These are phyloP conservation scores for Drosophila robusta DNA, from an alignment of 2,888 invertebrate species.

Conservation along the genomic window DNA sequence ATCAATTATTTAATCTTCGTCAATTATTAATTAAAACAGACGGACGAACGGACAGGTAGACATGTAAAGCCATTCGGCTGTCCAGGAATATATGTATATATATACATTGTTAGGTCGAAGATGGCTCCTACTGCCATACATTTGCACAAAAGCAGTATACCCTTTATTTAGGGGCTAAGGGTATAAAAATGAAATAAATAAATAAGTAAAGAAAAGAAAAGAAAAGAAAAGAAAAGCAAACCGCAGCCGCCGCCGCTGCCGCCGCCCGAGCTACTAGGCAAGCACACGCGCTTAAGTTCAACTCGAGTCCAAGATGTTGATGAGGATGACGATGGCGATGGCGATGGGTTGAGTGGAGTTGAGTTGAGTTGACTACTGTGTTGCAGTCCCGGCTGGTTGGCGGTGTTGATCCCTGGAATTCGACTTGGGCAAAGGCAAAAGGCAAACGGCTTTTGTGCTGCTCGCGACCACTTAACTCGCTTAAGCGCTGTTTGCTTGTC, in stretches of 20 bases:
- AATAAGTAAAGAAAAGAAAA: conserved; percentile 10
- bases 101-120: too few relatives aligned
- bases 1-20: too few relatives aligned
- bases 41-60: too few relatives aligned
- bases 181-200: background rate
- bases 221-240: conserved; percentile 12
- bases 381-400: conserved; percentile 39
- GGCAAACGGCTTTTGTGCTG: conserved; percentile 61
- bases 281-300: conserved; percentile 70
- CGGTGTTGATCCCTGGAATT: conserved; percentile 68
- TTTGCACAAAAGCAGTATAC: background rate
- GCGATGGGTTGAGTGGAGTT: conserved; percentile 23
- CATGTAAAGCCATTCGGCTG: too few relatives aligned
- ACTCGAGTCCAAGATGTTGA: conserved; percentile 41
- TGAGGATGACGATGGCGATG: conserved; percentile 12
- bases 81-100: too few relatives aligned
- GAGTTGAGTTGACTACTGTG: conserved; percentile 56
- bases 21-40: too few relatives aligned
- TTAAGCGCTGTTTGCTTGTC: conserved; percentile 73
- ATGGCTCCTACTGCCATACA: too few relatives aligned
- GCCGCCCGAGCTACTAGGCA: conserved; percentile 20
- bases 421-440: conserved; percentile 45
- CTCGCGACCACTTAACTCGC: conserved; percentile 71
- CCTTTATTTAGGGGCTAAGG: background rate
- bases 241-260: background rate